Evolutionary conservation across 2,797 vertebrate species (phyloP).

Genomic region (Enteromius trimaculatus): DNA sequence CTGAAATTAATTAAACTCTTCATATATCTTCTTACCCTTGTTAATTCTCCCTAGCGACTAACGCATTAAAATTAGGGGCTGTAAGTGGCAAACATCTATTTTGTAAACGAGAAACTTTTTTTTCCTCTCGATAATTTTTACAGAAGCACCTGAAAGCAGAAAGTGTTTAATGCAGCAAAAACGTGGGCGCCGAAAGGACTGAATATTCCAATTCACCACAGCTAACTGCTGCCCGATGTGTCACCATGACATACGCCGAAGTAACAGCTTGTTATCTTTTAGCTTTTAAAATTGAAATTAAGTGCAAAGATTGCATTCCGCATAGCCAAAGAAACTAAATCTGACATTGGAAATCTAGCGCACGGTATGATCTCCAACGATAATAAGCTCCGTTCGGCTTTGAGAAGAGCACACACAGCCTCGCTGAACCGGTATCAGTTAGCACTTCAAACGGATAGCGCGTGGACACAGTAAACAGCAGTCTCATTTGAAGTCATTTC

Average conservation of each 20-base stretch:
- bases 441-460: conserved; percentile 73
- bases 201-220: neutral
- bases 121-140: neutral
- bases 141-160: neutral
- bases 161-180: neutral
- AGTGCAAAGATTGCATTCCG: conserved; percentile 29
- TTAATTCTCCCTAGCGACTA: neutral
- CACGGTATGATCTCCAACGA: conserved; percentile 19
- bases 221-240: neutral
- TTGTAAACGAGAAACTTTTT: neutral
- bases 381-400: conserved; percentile 53
- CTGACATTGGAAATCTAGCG: conserved; percentile 25
- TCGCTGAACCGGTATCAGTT: conserved; percentile 69
- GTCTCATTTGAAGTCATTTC: conserved; percentile 67
- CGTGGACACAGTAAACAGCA: conserved; percentile 76
- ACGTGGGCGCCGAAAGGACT: neutral
- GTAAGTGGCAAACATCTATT: neutral
- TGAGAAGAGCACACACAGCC: conserved; percentile 66
- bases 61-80: neutral
- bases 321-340: conserved; percentile 14
- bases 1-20: no score
- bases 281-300: conserved; percentile 40
- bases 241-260: neutral
- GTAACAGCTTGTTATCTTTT: conserved; percentile 17
- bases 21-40: neutral